A percentile compares a stretch with the other conserved stretches of the same genome.
Conservation (phyloP, 2,797 vertebrate species). For the Prionace glauca region DNA sequence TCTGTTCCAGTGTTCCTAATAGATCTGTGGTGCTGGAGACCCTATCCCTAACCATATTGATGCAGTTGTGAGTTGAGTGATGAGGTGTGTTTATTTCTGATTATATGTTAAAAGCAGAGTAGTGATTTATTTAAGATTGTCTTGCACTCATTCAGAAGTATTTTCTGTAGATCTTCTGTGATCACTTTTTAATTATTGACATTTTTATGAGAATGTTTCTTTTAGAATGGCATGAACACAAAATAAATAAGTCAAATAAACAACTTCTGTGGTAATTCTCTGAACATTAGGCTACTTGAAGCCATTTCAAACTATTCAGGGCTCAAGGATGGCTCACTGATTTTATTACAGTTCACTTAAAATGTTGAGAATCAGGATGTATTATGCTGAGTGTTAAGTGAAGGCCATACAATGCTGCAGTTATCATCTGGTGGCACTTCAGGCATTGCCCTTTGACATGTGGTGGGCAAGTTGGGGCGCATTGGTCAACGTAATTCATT, state of each 20-base stretch:
- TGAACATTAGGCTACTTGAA: not conserved
- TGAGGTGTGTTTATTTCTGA: not conserved
- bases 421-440: not conserved
- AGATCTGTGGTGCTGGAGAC: not conserved
- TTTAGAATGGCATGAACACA: not conserved
- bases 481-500: not conserved
- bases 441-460: not conserved
- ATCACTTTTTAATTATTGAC: not conserved
- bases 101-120: not conserved
- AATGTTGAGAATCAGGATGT: not conserved
- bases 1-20: not conserved
- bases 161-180: not conserved
- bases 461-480: not conserved
- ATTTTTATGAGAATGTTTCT: not conserved
- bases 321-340: not conserved
- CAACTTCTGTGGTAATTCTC: not conserved
- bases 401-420: not conserved
- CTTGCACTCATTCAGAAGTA: not conserved
- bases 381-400: not conserved
- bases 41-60: not conserved
- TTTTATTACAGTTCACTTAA: not conserved
- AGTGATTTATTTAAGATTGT: not conserved
- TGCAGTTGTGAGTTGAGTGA: not conserved
- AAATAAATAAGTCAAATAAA: not conserved
- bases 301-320: not conserved